Evolutionary conservation across 1,140 invertebrate species (phyloP), one percentile per base, ranked within the genome.

Genomic region (Drepana arcuata): DNA sequence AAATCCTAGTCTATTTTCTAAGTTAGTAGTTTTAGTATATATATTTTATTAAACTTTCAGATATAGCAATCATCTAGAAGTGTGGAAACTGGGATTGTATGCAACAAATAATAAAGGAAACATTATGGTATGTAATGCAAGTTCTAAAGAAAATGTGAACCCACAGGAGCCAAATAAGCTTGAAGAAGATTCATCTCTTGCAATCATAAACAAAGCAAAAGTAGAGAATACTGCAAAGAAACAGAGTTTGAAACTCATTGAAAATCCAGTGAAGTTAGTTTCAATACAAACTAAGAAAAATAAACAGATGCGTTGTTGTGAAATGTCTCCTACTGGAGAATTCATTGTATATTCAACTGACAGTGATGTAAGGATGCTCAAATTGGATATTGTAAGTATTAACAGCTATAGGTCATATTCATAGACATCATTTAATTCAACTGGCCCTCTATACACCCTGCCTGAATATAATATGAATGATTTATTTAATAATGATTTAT

Each of bases 271-370:
- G 4, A 91, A 91, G 62, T 57, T 93, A 2, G 49, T 94, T 2
- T 77, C 89, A 46, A 57, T 92, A 26, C 80, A 85, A 34, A 84
- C 86, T 3, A 88, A 90, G 59, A 70, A 82, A 1, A 81, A 86
- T 5, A 89, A 91, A 52, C 81, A 75, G 11, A 89, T 94, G 11
- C 59, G 88, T 4, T 91, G 88, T 57, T 86, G 86, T 58, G 87
- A 88, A 4, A 79, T 95, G 2, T 93, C 90, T 5, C 84, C 85
- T 0, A 85, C 90, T 59, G 89, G 88, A 1, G 85, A 87, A 34
- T 88, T 88, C 62, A 86, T 96, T 14, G 87, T 90, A 7, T 94
- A 93, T 66, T 91, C 92, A 0, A 94, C 92, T 0, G 77, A 88
- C 14, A 83, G 64, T 25, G 78, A 87, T 23, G 55, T 93, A 10